phyloP scores from a whole-genome alignment of 2,797 vertebrate genomes.

The Acanthurus tractus region DNA sequence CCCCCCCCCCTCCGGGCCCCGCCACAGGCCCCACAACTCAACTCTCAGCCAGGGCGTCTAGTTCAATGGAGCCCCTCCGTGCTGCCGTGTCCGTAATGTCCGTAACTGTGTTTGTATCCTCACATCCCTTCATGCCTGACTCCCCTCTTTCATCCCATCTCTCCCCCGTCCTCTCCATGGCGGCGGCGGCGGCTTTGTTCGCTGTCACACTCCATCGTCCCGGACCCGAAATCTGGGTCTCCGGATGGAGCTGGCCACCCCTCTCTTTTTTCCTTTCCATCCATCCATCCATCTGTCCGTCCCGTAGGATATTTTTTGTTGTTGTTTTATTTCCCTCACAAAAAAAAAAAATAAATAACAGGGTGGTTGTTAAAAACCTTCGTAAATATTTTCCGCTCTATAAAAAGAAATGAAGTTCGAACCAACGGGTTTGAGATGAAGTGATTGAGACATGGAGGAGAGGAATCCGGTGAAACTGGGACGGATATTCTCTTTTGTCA shows the following conservation, averaged over 20 bases:
- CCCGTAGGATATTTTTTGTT: conserved; percentile 22
- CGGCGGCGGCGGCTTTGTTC: conserved; percentile 16
- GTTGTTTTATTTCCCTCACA: conserved; percentile 47
- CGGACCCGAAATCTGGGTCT: conserved; percentile 33
- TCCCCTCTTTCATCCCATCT: conserved; percentile 51
- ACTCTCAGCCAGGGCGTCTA: conserved; percentile 20
- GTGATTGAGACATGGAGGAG: conserved; percentile 16
- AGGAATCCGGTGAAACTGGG: conserved; percentile 27
- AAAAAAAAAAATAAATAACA: too few relatives aligned
- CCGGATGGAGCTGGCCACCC: conserved; percentile 11
- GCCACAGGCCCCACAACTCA: conserved; percentile 47
- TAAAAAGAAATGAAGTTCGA: conserved; percentile 58
- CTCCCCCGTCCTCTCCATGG: conserved; percentile 18
- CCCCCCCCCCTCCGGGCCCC: neutral
- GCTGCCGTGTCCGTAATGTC: conserved; percentile 24
- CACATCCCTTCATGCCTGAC: conserved; percentile 40
- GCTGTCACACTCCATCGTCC: conserved; percentile 23
- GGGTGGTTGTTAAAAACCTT: conserved; percentile 53
- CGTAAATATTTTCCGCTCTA: conserved; percentile 63
- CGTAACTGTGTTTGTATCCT: conserved; percentile 53
- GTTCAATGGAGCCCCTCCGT: conserved; percentile 29
- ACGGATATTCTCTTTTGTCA: conserved; percentile 16
- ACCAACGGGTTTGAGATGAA: conserved; percentile 24
- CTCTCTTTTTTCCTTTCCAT: conserved; percentile 16
- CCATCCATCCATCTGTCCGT: conserved; percentile 31